phyloP scores from a whole-genome alignment of 2,888 invertebrate species.

The Sinentomon sp. region DNA sequence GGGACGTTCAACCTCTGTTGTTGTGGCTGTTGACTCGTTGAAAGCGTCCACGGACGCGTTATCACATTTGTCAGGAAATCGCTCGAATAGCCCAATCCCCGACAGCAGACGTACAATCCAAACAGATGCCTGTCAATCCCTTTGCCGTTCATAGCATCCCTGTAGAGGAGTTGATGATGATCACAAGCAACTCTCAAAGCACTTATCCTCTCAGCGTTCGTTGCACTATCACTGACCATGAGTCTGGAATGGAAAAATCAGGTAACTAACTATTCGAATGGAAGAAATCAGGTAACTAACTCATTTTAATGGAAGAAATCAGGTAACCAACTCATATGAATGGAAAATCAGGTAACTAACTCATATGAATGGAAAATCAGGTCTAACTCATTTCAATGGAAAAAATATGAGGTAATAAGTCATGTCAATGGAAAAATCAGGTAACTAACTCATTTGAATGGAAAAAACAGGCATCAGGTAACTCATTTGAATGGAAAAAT shows the following conservation, averaged over 20 bases:
- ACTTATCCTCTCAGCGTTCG: conserved; percentile 20
- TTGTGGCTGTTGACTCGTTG: conserved; percentile 26
- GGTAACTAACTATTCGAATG: neutral
- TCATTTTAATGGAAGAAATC: too few relatives aligned
- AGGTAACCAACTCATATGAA: too few relatives aligned
- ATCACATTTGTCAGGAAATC: conserved; percentile 22
- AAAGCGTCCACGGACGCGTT: conserved; percentile 24
- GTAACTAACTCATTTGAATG: too few relatives aligned
- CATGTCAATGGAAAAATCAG: too few relatives aligned
- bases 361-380: too few relatives aligned
- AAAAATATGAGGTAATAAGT: too few relatives aligned
- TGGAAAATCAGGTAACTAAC: too few relatives aligned
- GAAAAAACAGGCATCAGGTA: too few relatives aligned
- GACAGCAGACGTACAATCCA: conserved; percentile 23
- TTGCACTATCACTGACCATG: conserved; percentile 18
- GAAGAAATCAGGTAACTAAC: too few relatives aligned
- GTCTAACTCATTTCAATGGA: too few relatives aligned
- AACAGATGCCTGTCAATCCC: conserved; percentile 25
- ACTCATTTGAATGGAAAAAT: too few relatives aligned
- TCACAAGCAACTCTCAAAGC: conserved; percentile 21
- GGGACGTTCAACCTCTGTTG: conserved; percentile 22
- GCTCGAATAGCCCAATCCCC: conserved; percentile 24
- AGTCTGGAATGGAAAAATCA: conserved; percentile 18
- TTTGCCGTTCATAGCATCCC: conserved; percentile 24
- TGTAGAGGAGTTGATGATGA: conserved; percentile 22